Conservation (phyloP, 2,797 vertebrate species). For the Oreortyx pictus region DNA sequence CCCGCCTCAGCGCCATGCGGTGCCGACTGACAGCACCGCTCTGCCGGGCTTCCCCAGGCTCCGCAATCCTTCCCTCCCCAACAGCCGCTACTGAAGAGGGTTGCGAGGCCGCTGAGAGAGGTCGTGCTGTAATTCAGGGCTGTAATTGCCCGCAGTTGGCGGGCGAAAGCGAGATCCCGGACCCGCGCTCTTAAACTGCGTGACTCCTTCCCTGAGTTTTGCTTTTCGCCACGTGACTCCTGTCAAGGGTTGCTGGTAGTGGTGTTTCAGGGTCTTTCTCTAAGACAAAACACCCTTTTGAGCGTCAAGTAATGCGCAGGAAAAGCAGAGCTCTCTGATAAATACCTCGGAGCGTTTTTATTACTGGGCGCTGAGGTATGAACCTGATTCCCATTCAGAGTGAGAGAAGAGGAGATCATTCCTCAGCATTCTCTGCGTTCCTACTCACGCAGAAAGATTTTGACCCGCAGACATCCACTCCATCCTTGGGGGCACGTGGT, state of each 20-base stretch:
- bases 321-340: neutral
- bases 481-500: neutral
- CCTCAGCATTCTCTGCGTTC: neutral
- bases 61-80: neutral
- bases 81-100: neutral
- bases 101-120: neutral
- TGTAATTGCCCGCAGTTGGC: neutral
- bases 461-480: neutral
- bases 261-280: neutral
- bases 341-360: neutral
- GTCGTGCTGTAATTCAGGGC: neutral
- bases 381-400: neutral
- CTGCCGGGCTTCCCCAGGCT: neutral
- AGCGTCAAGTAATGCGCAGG: neutral
- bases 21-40: neutral
- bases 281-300: neutral
- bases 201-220: neutral
- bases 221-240: neutral
- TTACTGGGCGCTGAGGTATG: neutral
- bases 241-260: neutral
- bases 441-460: neutral
- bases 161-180: neutral
- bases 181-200: accelerated
- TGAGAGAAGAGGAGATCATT: neutral
- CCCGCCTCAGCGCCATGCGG: accelerated